Evolutionary conservation across 2,797 vertebrate genomes (phyloP).

Genomic region (Amniataba percoides): DNA sequence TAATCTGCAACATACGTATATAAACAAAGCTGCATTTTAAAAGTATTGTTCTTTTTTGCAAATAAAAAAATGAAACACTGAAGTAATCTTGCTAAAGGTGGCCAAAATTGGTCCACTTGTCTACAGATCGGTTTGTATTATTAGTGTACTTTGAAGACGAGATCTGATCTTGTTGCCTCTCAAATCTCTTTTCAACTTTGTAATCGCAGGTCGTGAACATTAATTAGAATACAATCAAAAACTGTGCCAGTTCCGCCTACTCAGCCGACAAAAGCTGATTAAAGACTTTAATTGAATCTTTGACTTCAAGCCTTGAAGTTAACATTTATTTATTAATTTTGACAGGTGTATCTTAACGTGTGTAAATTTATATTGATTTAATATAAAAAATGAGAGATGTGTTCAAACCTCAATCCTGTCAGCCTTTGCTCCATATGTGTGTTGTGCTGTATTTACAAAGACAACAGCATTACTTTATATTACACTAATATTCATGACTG

Average conservation of each 20-base stretch:
- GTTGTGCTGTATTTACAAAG: neutral
- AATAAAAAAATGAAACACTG: too few relatives aligned
- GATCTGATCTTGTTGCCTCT: neutral
- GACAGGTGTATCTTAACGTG: neutral
- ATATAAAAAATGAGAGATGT: neutral
- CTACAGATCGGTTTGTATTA: too few relatives aligned
- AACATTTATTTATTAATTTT: constrained; percentile 2
- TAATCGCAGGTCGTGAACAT: constrained; percentile 20
- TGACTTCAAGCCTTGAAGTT: neutral
- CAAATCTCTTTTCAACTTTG: constrained; percentile 5
- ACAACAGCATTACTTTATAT: too few relatives aligned
- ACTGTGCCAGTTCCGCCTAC: neutral
- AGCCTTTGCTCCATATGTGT: neutral
- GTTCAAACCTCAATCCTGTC: neutral
- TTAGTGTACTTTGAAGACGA: too few relatives aligned
- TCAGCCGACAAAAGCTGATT: constrained; percentile 17
- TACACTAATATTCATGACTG: too few relatives aligned
- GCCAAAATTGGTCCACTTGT: too few relatives aligned
- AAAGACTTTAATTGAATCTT: constrained; percentile 16
- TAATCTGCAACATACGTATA: neutral
- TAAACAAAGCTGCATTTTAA: too few relatives aligned
- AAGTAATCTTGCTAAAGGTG: too few relatives aligned
- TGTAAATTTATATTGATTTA: neutral
- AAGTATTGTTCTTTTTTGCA: too few relatives aligned
- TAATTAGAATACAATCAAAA: constrained; percentile 12